phyloP scores from a whole-genome alignment of 1,140 invertebrate species.

The Drosophila arizonae region DNA sequence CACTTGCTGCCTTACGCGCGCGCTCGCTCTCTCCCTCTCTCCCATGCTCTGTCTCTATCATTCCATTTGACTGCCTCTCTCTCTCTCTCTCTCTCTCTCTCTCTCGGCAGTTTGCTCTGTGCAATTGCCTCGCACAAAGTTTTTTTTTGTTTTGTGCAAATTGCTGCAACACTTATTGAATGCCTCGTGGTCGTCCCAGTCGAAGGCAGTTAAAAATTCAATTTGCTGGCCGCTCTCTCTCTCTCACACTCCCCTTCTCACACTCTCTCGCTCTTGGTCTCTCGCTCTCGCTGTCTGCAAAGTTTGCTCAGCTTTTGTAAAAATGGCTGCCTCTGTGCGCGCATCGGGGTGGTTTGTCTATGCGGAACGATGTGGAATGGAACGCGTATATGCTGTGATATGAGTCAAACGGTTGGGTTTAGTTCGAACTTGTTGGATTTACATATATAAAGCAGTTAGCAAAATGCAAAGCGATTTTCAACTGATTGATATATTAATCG shows the following conservation, averaged over 20 bases:
- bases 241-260: slow-evolving; percentile 4
- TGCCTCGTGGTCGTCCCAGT: slow-evolving; percentile 78
- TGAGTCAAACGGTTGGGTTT: slow-evolving; percentile 1
- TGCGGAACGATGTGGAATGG: slow-evolving; percentile 47
- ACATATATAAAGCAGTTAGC: background rate
- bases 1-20: background rate
- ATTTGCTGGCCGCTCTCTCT: slow-evolving; percentile 54
- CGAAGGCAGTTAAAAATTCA: slow-evolving; percentile 80
- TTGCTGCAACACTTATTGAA: slow-evolving; percentile 81
- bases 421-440: background rate
- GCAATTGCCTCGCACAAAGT: slow-evolving; percentile 68
- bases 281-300: slow-evolving; percentile 54
- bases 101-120: slow-evolving; percentile 34
- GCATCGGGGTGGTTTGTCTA: slow-evolving; percentile 42
- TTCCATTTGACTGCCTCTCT: slow-evolving; percentile 2
- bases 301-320: slow-evolving; percentile 57
- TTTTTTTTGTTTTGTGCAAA: slow-evolving; percentile 76
- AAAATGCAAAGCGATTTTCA: no score
- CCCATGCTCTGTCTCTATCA: slow-evolving; percentile 13
- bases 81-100: slow-evolving; percentile 18
- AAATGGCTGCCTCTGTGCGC: slow-evolving; percentile 69
- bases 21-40: background rate
- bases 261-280: slow-evolving; percentile 6
- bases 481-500: no score
- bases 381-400: slow-evolving; percentile 41